These are phyloP conservation scores for Ivindomyrus marchei DNA, from an alignment of 2,113 vertebrate species.

Conservation along the genomic window DNA sequence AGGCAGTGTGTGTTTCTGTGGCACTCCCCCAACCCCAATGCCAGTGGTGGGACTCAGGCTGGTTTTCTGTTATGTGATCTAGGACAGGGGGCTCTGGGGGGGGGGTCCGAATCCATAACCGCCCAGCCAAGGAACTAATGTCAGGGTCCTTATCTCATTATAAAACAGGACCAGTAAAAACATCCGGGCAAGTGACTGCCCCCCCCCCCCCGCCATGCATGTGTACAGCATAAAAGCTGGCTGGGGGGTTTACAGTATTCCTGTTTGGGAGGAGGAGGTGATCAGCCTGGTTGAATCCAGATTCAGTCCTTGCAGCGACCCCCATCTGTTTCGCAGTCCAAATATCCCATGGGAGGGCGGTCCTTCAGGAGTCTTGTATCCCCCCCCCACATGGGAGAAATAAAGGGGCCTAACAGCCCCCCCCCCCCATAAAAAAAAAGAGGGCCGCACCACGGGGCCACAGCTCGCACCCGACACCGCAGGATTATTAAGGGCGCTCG, in stretches of 20 bases:
- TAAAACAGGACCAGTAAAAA: not conserved
- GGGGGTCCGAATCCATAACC: not conserved
- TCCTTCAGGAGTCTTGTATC: not conserved
- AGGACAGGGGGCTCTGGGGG: not conserved
- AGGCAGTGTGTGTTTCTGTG: slow-evolving; percentile 40
- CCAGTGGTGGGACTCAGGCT: not conserved
- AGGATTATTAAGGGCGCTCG: not conserved
- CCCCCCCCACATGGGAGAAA: not conserved
- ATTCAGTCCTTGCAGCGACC: not conserved
- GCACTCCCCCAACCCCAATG: not conserved
- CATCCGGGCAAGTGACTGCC: not conserved
- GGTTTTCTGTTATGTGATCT: not conserved
- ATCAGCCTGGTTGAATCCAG: not conserved
- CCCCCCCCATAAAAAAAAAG: not conserved
- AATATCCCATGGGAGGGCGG: not conserved
- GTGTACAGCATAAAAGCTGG: not conserved
- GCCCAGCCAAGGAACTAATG: not conserved
- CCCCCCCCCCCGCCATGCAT: not conserved
- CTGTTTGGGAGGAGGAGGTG: not conserved
- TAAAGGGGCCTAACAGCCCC: not conserved
- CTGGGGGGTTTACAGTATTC: not conserved
- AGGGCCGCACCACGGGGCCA: not conserved
- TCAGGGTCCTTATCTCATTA: not conserved
- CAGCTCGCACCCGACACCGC: not conserved
- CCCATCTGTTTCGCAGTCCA: not conserved